Percentiles rank a stretch among this genome's conserved stretches.
Conservation (phyloP, 2,888 invertebrate genomes). For the Oligia latruncula region DNA sequence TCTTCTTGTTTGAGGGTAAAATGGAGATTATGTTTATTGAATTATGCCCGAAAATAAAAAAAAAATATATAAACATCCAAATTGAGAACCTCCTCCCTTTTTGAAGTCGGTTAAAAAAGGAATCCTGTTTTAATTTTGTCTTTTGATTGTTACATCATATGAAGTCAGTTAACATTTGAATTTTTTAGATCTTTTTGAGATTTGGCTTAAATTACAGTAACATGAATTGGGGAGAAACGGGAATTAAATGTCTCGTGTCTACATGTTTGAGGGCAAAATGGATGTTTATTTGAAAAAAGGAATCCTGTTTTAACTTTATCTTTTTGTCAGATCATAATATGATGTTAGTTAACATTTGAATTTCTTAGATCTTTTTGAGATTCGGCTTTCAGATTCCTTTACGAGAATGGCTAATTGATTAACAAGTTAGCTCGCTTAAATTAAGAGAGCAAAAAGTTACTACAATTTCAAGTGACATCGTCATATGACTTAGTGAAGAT, state of each 20-base stretch:
- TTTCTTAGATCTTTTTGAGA: not conserved
- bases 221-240: constrained; percentile 20
- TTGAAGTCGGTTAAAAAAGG: no score
- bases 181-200: not conserved
- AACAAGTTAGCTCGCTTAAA: not conserved
- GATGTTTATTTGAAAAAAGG: not conserved
- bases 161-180: not conserved
- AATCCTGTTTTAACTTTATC: not conserved
- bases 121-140: not conserved
- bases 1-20: constrained; percentile 16
- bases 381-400: not conserved
- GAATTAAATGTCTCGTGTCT: constrained; percentile 24
- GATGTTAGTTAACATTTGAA: not conserved
- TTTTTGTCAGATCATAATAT: not conserved
- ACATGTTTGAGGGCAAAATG: constrained; percentile 9
- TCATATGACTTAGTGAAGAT: not conserved
- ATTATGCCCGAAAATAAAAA: no score
- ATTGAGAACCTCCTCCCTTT: no score
- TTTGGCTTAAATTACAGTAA: no score
- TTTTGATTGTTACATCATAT: not conserved
- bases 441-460: not conserved
- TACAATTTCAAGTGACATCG: not conserved
- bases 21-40: no score
- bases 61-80: no score
- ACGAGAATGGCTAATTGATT: not conserved